phyloP scores from a whole-genome alignment of 2,797 vertebrate genomes.

The Tinamus major region DNA sequence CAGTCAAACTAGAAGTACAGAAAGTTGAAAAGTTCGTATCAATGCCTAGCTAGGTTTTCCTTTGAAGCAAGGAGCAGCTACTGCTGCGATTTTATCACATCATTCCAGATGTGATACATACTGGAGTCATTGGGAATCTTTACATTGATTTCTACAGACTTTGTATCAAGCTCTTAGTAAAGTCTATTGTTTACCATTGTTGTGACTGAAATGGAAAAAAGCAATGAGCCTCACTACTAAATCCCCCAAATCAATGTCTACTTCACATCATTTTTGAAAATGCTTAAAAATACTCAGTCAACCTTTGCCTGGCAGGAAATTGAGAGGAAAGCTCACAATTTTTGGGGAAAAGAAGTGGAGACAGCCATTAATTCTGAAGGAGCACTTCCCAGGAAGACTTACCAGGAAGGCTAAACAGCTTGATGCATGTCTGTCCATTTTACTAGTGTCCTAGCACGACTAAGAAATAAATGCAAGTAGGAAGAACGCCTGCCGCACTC shows the following conservation, averaged over 20 bases:
- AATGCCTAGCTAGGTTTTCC: not conserved
- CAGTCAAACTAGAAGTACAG: fast-evolving
- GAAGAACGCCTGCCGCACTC: not conserved
- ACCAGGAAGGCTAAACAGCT: not conserved
- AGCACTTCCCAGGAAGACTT: not conserved
- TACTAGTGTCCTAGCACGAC: not conserved
- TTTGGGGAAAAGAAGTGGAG: not conserved
- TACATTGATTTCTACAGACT: not conserved
- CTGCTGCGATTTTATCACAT: not conserved
- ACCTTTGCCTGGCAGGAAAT: not conserved
- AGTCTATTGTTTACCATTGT: not conserved
- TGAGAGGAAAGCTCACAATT: not conserved
- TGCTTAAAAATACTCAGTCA: not conserved
- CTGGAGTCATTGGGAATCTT: not conserved
- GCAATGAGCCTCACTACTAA: not conserved
- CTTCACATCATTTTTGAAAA: not conserved
- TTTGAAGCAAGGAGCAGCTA: not conserved
- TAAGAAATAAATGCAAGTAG: not conserved
- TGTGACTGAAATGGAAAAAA: not conserved
- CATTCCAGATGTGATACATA: not conserved
- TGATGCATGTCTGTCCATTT: not conserved
- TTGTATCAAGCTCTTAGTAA: not conserved
- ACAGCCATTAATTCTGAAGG: not conserved
- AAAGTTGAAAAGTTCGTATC: not conserved
- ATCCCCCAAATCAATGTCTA: not conserved